These are phyloP conservation scores for Serrognathus titanus DNA, from an alignment of 2,888 invertebrate species.

Conservation along the genomic window DNA sequence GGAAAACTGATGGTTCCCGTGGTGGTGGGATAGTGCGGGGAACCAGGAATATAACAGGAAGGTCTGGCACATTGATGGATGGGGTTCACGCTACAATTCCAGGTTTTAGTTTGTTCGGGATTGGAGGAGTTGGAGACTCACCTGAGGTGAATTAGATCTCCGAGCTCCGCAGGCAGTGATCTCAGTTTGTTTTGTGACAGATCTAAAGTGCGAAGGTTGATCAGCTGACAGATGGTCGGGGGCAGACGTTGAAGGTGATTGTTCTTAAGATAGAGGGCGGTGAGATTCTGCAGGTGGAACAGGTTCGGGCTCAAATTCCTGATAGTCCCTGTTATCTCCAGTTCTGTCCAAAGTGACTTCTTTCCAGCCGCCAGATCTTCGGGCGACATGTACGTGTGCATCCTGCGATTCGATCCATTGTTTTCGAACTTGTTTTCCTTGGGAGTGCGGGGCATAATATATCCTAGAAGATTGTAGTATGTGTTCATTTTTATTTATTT, in stretches of 20 bases:
- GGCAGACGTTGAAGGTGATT: constrained; percentile 91
- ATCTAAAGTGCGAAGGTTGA: constrained; percentile 84
- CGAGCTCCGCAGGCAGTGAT: constrained; percentile 91
- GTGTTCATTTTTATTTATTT: constrained; percentile 14
- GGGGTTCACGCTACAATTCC: constrained; percentile 17
- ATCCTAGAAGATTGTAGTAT: constrained; percentile 39
- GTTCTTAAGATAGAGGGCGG: constrained; percentile 92
- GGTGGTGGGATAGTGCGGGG: constrained; percentile 15
- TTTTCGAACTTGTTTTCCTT: constrained; percentile 85
- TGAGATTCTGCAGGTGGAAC: constrained; percentile 89
- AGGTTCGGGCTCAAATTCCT: constrained; percentile 89
- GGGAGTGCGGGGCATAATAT: constrained; percentile 56
- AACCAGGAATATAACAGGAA: constrained; percentile 14
- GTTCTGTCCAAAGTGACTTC: constrained; percentile 81
- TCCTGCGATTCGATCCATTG: constrained; percentile 67
- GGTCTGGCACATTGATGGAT: constrained; percentile 17
- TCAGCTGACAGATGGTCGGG: constrained; percentile 81
- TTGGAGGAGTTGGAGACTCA: not conserved
- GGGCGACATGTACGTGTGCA: constrained; percentile 87
- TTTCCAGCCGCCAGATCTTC: constrained; percentile 91
- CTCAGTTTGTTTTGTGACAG: constrained; percentile 92
- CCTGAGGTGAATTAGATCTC: constrained; percentile 93
- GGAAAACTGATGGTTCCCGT: constrained; percentile 13
- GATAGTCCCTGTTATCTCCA: constrained; percentile 84
- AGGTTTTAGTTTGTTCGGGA: not conserved